Evolutionary conservation across 1,140 invertebrate genomes (phyloP), one percentile per base, ranked within the genome.

Genomic region (Lasaia peninsularis): DNA sequence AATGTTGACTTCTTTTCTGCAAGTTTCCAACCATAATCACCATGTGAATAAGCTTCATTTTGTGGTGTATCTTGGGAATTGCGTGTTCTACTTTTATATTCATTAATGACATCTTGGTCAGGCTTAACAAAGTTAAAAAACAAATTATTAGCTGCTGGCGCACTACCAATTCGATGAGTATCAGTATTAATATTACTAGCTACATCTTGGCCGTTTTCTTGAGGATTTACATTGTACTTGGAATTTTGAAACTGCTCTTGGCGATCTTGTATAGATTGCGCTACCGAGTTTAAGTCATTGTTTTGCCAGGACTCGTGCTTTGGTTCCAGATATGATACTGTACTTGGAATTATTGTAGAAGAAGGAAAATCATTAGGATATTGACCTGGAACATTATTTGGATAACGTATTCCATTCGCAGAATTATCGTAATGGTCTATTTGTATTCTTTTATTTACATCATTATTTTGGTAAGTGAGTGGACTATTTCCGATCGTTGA

Each of bases 21-120:
- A 5, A 89, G 52, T 69, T 86, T 89, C 89, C 89, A 90, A 10
- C 89, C 88, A 67, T 80, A 90, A 61, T 89, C 86, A 40, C 86
- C 86, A 55, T 84, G 79, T 3, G 89, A 87, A 64, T 89, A 89
- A 20, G 62, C 51, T n/a, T 73, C 69, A 34, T 67, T 56, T 62
- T 79, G 77, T 20, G 62, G 60, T 10, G 64, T 68, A 55, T 82
- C 76, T 61, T 73, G 74, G 48, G 63, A 32, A 53, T 80, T 74
- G 63, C 69, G 73, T 5, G 58, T 60, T 37, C 65, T 65, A 49
- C 37, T 63, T 69, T 72, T 86, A 8, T 71, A 37, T 32, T 65
- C 79, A 65, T 73, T 74, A 49, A 75, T 63, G 35, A 63, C 33
- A 40, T 77, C 70, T 52, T 78, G 77, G 53, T 88, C 83, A 7